Base-by-base conservation (phyloP, 1,140 invertebrate genomes). In the Dreissena rostriformis region DNA sequence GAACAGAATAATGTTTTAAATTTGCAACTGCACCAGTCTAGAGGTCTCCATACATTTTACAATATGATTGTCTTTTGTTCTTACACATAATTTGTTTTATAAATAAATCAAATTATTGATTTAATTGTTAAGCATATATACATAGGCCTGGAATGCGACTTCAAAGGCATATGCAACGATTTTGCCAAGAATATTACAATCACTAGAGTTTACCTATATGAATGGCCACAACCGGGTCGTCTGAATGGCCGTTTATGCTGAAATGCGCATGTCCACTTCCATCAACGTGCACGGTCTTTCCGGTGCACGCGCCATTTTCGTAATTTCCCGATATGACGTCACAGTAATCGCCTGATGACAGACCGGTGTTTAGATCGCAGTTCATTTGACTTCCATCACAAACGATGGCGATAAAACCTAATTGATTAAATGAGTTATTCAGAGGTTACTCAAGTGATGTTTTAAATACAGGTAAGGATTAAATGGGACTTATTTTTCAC, bases 341-440 rank as follows among this genome's bases (percentile, higher is more conserved):
- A 92, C 97, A 98, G 91, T 98, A 98, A 0, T 80, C 94, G 6
- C 97, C 97, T 87, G 95, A 93, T 0, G 97, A 95, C 17, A 98
- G 92, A 49, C 96, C 96, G 0, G 96, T 97, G 92, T 97, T 97
- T 5, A 90, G 91, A 1, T 97, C 86, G 19, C 66, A 24, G 82
- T 87, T 82, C 17, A 89, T 17, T 51, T 83, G 49, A 19, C 55
- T 57, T 17, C 80, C 84, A 14, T 92, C 91, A 4, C 86, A 84
- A 82, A 92, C 92, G 55, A 92, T 80, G 7, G 86, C 89, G 52
- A 92, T 89, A 70, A 93, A 92, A 19, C 77, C 77, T 71, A 22
- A 68, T 39, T 39, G 39, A 39, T 39, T 39, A 39, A 39, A 39
- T 39, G 8, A 2, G 39, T 39, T 39, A 39, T 39, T 39, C 39